Conservation (phyloP, 2,113 vertebrate genomes). For the Isurus oxyrinchus region DNA sequence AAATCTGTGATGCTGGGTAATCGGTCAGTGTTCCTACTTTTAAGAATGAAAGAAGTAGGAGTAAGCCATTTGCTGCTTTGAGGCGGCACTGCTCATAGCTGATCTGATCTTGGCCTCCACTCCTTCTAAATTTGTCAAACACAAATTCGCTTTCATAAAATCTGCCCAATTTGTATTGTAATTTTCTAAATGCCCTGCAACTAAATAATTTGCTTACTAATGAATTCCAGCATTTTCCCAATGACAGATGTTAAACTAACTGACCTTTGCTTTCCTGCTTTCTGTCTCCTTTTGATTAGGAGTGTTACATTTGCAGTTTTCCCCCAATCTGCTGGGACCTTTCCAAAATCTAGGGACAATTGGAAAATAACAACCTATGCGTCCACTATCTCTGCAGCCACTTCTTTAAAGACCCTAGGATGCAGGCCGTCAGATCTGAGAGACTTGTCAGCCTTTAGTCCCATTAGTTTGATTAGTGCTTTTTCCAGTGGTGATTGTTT, state of each 20-base stretch:
- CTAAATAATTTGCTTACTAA: neutral
- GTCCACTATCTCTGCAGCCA: neutral
- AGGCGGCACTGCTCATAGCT: neutral
- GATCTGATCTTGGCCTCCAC: neutral
- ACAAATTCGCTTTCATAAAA: neutral
- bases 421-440: too few species aligned
- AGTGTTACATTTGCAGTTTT: neutral
- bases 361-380: neutral
- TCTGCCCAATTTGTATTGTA: neutral
- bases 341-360: neutral
- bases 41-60: neutral
- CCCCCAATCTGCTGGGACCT: neutral
- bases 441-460: neutral
- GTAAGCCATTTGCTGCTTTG: neutral
- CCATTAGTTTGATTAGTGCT: neutral
- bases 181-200: neutral
- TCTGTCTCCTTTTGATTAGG: neutral
- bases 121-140: too few species aligned
- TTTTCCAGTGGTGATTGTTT: neutral
- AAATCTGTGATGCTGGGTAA: neutral
- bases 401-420: neutral
- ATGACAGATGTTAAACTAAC: neutral
- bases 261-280: neutral
- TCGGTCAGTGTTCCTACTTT: neutral
- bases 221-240: neutral